Evolutionary conservation across 2,797 vertebrate species (phyloP).

Genomic region (Gobionotothen gibberifrons): DNA sequence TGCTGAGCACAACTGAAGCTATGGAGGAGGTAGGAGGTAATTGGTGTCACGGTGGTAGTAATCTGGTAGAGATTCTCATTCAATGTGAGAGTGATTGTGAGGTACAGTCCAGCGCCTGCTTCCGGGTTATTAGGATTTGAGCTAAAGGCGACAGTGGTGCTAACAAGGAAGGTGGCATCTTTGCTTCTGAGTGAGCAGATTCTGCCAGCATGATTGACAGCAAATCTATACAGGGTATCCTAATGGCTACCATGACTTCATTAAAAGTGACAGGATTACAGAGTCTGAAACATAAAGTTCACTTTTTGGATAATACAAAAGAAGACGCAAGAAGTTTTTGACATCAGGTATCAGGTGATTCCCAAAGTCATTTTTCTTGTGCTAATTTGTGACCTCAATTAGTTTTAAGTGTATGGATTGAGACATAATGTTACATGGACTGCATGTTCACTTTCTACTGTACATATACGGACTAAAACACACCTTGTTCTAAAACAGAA

Average conservation of each 20-base stretch:
- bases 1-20: constrained; percentile 34
- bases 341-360: neutral
- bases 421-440: neutral
- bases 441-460: neutral
- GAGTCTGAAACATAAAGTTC: constrained; percentile 3
- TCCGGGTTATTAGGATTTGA: constrained; percentile 51
- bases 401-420: neutral
- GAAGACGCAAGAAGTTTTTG: neutral
- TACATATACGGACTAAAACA: too few relatives aligned
- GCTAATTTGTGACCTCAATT: neutral
- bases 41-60: constrained; percentile 30
- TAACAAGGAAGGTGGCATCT: constrained; percentile 33
- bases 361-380: too few relatives aligned
- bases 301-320: neutral
- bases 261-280: constrained; percentile 8
- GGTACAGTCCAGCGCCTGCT: neutral
- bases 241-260: constrained; percentile 8
- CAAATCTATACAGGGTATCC: constrained; percentile 18
- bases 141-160: constrained; percentile 49
- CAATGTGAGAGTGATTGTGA: constrained; percentile 18
- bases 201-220: constrained; percentile 23
- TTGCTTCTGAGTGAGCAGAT: constrained; percentile 2
- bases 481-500: too few relatives aligned
- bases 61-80: constrained; percentile 29
- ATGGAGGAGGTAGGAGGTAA: constrained; percentile 9